Evolutionary conservation across 2,797 vertebrate genomes (phyloP), one percentile per base, ranked within the genome.

Genomic region (Chanos chanos): DNA sequence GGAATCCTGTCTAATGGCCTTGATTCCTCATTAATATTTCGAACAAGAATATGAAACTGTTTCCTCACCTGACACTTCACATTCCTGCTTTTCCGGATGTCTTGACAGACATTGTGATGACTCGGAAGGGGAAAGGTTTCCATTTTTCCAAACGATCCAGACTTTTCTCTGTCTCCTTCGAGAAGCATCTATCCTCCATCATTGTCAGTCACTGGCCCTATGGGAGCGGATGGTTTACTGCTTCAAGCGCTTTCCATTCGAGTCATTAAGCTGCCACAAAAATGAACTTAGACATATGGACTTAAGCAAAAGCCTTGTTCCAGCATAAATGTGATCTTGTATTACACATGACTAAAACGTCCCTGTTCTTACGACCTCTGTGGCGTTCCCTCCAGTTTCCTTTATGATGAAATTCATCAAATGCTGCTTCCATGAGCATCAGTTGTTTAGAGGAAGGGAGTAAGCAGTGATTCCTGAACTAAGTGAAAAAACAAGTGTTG

Each of bases 401-500:
- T 77, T 81, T 76, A 83, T 76, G 70, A 78, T 83, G 82, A 60
- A 85, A 81, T 91, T 77, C 85, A 90, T 91, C 88, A 89, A 71
- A 4, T 1, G 41, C 67, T 61, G 66, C 75, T 83, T 80, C 86
- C 87, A 81, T 84, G 84, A 76, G 84, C 83, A 86, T 81, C 79
- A 76, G 79, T 86, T 77, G 76, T 82, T 77, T 76, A 79, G 51
- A 65, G 77, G 75, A 79, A 81, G 24, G 39, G n/a, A n/a, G n/a
- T n/a, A n/a, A n/a, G 33, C 72, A 72, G 78, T 63, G 75, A 84
- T 87, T 86, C 81, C 79, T 83, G 69, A 74, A 70, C 72, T 89
- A 88, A 89, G 87, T 83, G 86, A 85, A 91, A 90, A 88, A 89
- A 79, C 88, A 90, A 89, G 84, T 74, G 44, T n/a, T n/a, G 63